Evolutionary conservation across 2,113 vertebrate species (phyloP).

Genomic region (Rhinogobius similis): DNA sequence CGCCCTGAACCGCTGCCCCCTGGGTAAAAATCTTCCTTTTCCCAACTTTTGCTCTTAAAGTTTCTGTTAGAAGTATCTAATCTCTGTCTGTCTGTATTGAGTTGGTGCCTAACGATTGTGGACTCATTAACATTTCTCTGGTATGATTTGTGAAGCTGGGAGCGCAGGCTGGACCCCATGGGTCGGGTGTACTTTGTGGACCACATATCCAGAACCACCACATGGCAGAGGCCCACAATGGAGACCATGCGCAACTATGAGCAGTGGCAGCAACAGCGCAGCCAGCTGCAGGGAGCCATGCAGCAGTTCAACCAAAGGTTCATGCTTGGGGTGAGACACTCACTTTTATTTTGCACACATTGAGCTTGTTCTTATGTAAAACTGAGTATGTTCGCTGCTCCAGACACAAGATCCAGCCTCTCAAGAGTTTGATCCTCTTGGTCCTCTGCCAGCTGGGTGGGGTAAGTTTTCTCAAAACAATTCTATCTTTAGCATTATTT

Average conservation of each 20-base stretch:
- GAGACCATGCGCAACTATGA: slow-evolving; percentile 96
- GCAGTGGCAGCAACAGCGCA: slow-evolving; percentile 97
- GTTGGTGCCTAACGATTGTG: neutral
- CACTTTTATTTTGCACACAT: neutral
- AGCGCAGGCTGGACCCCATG: slow-evolving; percentile 94
- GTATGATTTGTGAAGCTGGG: slow-evolving; percentile 81
- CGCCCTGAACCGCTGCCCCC: slow-evolving; percentile 92
- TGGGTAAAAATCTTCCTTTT: slow-evolving; percentile 77
- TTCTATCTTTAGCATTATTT: neutral
- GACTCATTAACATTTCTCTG: neutral
- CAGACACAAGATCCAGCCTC: slow-evolving; percentile 89
- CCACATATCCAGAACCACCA: slow-evolving; percentile 96
- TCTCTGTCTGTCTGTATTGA: neutral
- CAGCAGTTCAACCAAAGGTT: slow-evolving; percentile 99
- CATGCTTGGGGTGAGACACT: slow-evolving; percentile 86
- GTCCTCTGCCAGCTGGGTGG: slow-evolving; percentile 93
- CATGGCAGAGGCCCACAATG: slow-evolving; percentile 93
- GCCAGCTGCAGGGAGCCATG: slow-evolving; percentile 96
- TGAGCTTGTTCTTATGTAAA: neutral
- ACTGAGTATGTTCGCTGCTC: neutral
- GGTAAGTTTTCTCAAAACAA: slow-evolving; percentile 80
- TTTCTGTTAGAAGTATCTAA: neutral
- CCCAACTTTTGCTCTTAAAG: slow-evolving; percentile 11
- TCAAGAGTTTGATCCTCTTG: slow-evolving; percentile 97
- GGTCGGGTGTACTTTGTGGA: slow-evolving; percentile 98